phyloP scores from a whole-genome alignment of 1,140 invertebrate genomes.

The Agrilus planipennis region DNA sequence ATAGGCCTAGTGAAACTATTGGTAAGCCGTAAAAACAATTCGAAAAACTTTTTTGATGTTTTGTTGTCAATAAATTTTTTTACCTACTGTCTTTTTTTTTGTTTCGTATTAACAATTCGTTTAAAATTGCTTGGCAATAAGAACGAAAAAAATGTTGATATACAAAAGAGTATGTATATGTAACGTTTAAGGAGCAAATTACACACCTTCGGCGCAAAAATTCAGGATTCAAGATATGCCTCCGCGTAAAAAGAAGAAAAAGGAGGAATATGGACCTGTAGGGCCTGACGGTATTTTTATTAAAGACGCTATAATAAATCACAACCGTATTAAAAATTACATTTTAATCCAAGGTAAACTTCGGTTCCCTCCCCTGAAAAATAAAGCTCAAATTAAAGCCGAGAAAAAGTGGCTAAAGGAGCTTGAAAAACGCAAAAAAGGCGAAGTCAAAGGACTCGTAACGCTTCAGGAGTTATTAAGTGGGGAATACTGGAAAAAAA shows the following conservation, averaged over 20 bases:
- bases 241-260: constrained; percentile 30
- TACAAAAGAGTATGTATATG: too few species aligned
- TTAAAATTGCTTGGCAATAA: too few species aligned
- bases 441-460: constrained; percentile 34
- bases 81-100: too few species aligned
- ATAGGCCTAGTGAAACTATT: constrained; percentile 52
- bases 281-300: constrained; percentile 26
- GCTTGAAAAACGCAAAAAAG: constrained; percentile 7
- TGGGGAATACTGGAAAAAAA: constrained; percentile 39
- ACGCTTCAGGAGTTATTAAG: constrained; percentile 40
- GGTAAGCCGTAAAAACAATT: constrained; percentile 27
- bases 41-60: not conserved
- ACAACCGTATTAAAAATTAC: not conserved
- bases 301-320: constrained; percentile 6
- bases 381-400: constrained; percentile 21
- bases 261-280: constrained; percentile 19
- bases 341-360: constrained; percentile 30
- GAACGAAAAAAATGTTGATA: too few species aligned
- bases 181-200: constrained; percentile 32
- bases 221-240: constrained; percentile 41
- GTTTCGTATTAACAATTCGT: too few species aligned
- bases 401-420: constrained; percentile 19
- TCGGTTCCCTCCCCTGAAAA: constrained; percentile 35
- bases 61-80: too few species aligned
- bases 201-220: constrained; percentile 40